A percentile compares a stretch with the other conserved stretches of the same genome.
Conservation (phyloP, 2,888 invertebrate genomes). For the Chrysolina americana region DNA sequence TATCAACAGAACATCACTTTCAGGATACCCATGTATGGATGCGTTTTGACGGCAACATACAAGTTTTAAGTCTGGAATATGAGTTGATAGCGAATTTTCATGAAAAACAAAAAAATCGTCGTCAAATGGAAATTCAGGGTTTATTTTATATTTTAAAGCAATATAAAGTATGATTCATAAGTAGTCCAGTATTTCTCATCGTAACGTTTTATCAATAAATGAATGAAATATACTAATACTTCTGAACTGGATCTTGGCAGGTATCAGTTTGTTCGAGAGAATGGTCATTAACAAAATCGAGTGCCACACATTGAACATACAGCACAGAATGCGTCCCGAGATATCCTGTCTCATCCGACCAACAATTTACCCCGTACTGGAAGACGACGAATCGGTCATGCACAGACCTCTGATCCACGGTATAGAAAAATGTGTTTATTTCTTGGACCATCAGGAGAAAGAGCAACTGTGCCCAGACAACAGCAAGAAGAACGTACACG, state of each 20-base stretch:
- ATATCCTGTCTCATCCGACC: constrained; percentile 77
- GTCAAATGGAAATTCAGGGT: too few relatives aligned
- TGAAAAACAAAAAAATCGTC: too few relatives aligned
- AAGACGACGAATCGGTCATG: constrained; percentile 74
- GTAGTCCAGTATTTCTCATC: too few relatives aligned
- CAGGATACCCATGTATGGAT: too few relatives aligned
- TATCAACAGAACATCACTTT: too few relatives aligned
- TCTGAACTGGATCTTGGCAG: constrained; percentile 63
- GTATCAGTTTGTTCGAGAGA: constrained; percentile 85
- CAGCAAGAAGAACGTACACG: constrained; percentile 77
- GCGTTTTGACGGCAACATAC: too few relatives aligned
- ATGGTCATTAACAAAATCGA: constrained; percentile 76
- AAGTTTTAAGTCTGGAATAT: too few relatives aligned
- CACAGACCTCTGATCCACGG: constrained; percentile 75
- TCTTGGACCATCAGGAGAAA: constrained; percentile 75
- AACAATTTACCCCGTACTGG: constrained; percentile 76
- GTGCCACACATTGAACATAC: constrained; percentile 71
- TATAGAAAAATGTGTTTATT: constrained; percentile 77
- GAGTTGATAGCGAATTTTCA: too few relatives aligned
- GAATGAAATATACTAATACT: too few relatives aligned
- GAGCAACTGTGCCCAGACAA: constrained; percentile 74
- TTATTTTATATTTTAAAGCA: too few relatives aligned
- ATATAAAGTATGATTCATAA: too few relatives aligned
- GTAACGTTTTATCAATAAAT: too few relatives aligned
- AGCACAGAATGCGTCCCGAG: constrained; percentile 84